Evolutionary conservation across 1,140 invertebrate genomes (phyloP), one percentile per base, ranked within the genome.

Genomic region (Aphidius ervi): DNA sequence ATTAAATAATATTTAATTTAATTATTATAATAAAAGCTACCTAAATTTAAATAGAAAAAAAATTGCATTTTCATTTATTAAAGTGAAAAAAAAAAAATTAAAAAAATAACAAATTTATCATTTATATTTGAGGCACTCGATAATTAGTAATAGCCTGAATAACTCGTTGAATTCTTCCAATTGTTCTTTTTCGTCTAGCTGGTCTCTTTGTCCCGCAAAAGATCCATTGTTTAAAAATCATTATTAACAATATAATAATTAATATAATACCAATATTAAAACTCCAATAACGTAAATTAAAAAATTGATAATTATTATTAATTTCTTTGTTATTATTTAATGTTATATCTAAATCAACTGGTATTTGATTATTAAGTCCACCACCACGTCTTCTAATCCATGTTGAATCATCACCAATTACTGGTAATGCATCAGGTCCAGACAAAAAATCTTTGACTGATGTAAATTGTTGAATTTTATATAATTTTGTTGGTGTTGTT

Each of bases 401-500:
- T 0, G 69, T 64, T 4, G 70, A 59, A 48, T 74, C 72, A 6
- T 68, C 67, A 56, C 77, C 73, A 56, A 68, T 72, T 9, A 67
- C 63, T n/a, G 62, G 52, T 43, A 75, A 68, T 45, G 84, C 62
- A 10, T 76, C 72, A 6, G 76, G 73, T 3, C 75, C 68, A 20
- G 77, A 66, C 39, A 77, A 65, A 6, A 82, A 76, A 58, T 83
- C 77, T 5, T 76, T 76, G 5, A 89, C 69, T 1, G 87, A 88
- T 1, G 90, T 70, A 31, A 90, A 67, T 71, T 88, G 88, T 68
- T 90, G 88, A 4, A 86, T 83, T 69, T 89, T 88, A 70, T 89
- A 90, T 53, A 90, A 79, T 74, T 88, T 88, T 56, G 79, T 77
- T 57, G 88, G 86, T 41, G 86, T 86, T 59, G 88, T 87, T 75